Evolutionary conservation across 2,888 invertebrate genomes (phyloP).

Genomic region (Oxyscelio sp.): DNA sequence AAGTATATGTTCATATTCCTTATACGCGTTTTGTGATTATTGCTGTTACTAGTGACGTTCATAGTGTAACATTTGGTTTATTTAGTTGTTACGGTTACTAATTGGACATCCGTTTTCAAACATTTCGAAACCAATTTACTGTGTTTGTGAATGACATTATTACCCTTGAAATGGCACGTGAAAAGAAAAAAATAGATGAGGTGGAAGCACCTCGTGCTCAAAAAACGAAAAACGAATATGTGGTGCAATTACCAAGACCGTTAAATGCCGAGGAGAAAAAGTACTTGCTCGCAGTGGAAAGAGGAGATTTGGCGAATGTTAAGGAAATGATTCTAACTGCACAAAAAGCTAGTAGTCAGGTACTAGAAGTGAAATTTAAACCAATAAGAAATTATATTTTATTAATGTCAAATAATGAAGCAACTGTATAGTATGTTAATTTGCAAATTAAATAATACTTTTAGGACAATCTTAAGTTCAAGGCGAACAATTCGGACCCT

Average conservation of each 20-base stretch:
- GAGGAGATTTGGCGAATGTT: constrained; percentile 97
- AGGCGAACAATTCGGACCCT: too few species aligned
- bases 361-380: too few species aligned
- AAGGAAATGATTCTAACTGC: constrained; percentile 90
- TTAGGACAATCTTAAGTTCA: too few species aligned
- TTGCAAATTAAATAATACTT: too few species aligned
- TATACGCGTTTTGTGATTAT: not conserved
- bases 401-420: too few species aligned
- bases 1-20: not conserved
- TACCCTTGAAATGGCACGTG: constrained; percentile 64
- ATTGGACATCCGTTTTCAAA: too few species aligned
- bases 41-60: not conserved
- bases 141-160: not conserved
- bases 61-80: too few species aligned
- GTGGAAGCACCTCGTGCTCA: constrained; percentile 75
- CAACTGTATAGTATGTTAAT: too few species aligned
- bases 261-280: constrained; percentile 96
- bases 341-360: constrained; percentile 68
- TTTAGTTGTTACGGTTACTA: too few species aligned
- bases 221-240: constrained; percentile 78
- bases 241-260: constrained; percentile 91
- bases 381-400: too few species aligned
- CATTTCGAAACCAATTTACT: not conserved
- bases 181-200: constrained; percentile 70
- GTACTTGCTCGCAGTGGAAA: constrained; percentile 96